Evolutionary conservation across 2,888 invertebrate genomes (phyloP).

Genomic region (Papilio protenor): DNA sequence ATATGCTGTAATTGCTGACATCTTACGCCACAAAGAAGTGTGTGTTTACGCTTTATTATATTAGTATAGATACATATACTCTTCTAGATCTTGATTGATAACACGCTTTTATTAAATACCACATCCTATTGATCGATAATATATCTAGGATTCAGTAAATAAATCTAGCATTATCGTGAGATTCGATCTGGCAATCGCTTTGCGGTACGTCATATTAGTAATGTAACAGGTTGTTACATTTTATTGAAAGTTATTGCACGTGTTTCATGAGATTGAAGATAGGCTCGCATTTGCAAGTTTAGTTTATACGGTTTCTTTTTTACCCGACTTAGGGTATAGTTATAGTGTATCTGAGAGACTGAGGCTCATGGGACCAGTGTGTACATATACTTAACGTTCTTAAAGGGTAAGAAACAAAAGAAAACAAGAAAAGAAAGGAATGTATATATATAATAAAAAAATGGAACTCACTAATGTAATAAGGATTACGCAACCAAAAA

Average conservation of each 20-base stretch:
- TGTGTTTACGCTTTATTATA: no score
- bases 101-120: neutral
- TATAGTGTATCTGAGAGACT: no score
- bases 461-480: no score
- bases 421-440: no score
- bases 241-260: conserved; percentile 32
- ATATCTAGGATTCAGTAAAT: conserved; percentile 22
- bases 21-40: no score
- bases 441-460: no score
- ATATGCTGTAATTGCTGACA: no score
- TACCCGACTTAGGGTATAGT: neutral
- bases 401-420: no score
- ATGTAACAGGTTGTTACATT: conserved; percentile 2
- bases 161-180: conserved; percentile 30
- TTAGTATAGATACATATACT: no score
- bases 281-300: neutral
- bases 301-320: conserved; percentile 11
- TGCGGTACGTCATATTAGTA: conserved; percentile 24
- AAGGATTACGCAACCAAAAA: no score
- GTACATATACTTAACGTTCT: no score
- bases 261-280: conserved; percentile 32
- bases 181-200: conserved; percentile 26
- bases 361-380: no score
- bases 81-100: neutral
- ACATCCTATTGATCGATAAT: conserved; percentile 27